Conservation (phyloP, 2,797 vertebrate species). For the Artibeus lituratus region DNA sequence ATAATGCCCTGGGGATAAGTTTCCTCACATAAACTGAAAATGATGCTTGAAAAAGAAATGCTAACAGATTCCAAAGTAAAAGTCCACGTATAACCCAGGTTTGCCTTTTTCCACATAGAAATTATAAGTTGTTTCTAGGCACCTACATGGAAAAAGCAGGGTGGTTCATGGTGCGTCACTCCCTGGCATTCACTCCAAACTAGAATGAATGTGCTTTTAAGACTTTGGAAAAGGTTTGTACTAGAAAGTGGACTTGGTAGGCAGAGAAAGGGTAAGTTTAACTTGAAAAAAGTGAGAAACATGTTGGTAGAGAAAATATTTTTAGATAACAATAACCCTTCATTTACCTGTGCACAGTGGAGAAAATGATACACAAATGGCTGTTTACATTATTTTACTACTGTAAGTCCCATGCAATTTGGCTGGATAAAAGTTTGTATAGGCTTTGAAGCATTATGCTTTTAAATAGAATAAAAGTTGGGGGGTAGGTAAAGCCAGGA, state of each 20-base stretch:
- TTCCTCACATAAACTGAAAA: conserved; percentile 54
- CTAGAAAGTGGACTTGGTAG: background rate
- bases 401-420: background rate
- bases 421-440: background rate
- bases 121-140: conserved; percentile 56
- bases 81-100: background rate
- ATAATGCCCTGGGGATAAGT: conserved; percentile 11
- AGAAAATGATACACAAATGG: conserved; percentile 24
- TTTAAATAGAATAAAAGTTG: background rate
- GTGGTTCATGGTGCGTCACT: conserved; percentile 36
- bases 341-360: background rate
- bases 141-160: conserved; percentile 32
- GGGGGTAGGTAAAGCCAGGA: background rate
- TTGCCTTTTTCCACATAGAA: conserved; percentile 44
- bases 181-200: conserved; percentile 3
- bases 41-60: conserved; percentile 41
- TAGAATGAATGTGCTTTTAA: conserved; percentile 42
- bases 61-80: conserved; percentile 36
- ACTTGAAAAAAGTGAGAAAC: conserved; percentile 37
- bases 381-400: conserved; percentile 28
- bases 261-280: conserved; percentile 23
- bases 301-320: background rate
- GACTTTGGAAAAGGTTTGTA: conserved; percentile 19
- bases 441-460: background rate
- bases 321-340: conserved; percentile 13